These are phyloP conservation scores for Lepidotrigona ventralis DNA, from an alignment of 1,140 invertebrate genomes.

Conservation along the genomic window DNA sequence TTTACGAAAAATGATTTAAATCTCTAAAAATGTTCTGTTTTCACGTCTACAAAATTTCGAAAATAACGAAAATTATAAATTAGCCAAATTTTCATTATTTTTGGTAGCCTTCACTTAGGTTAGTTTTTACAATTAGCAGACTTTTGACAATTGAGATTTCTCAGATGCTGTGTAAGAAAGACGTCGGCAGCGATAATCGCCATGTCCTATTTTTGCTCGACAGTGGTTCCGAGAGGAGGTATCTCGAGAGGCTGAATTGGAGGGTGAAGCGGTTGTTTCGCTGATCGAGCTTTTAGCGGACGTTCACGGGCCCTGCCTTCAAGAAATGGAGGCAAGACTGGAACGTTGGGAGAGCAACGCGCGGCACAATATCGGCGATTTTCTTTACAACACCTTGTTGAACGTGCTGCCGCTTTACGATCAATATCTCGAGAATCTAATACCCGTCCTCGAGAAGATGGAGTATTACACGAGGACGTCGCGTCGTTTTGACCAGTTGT, in stretches of 20 bases:
- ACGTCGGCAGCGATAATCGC: conserved; percentile 8
- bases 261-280: conserved; percentile 82
- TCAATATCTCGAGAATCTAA: conserved; percentile 89
- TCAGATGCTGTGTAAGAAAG: background rate
- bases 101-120: no score
- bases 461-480: conserved; percentile 87
- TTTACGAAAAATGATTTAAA: no score
- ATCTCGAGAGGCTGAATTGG: conserved; percentile 82
- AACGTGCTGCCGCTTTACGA: conserved; percentile 86
- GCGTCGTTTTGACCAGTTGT: conserved; percentile 88
- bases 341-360: conserved; percentile 82
- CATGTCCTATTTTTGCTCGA: conserved; percentile 53
- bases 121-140: no score
- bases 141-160: no score
- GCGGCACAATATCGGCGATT: conserved; percentile 83
- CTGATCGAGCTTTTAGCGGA: conserved; percentile 85
- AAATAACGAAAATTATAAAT: no score
- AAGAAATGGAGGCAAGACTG: conserved; percentile 85
- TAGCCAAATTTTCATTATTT: no score
- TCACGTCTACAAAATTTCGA: no score
- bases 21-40: no score
- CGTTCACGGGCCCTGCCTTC: conserved; percentile 84
- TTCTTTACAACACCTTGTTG: conserved; percentile 78
- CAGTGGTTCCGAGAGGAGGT: conserved; percentile 88
- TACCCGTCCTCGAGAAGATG: conserved; percentile 87